A percentile compares a stretch with the other conserved stretches of the same genome.
These are phyloP conservation scores for Eurystomus gularis DNA, from an alignment of 2,113 vertebrate species.

Conservation along the genomic window DNA sequence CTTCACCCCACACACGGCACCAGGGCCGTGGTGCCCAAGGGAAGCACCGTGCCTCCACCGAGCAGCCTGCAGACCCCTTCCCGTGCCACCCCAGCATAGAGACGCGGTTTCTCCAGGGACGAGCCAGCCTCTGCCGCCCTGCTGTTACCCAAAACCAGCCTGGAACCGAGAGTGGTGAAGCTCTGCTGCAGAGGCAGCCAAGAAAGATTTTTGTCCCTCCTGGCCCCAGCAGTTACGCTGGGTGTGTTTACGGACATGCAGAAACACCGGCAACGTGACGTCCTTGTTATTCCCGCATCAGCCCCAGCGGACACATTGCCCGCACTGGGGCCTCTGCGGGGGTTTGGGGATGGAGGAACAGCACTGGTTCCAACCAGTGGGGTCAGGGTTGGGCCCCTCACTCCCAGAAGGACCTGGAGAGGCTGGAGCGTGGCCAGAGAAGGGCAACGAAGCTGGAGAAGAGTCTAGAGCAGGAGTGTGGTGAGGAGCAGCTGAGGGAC, in stretches of 20 bases:
- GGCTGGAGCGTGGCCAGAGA: not conserved
- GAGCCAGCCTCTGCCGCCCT: not conserved
- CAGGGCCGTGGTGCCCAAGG: not conserved
- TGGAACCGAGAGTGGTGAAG: fast-evolving
- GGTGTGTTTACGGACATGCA: not conserved
- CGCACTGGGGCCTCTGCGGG: not conserved
- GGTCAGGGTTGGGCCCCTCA: not conserved
- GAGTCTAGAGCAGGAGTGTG: too few relatives aligned
- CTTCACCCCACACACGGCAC: not conserved
- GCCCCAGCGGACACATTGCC: not conserved
- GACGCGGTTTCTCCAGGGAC: fast-evolving
- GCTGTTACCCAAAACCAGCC: not conserved
- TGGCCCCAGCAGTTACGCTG: not conserved
- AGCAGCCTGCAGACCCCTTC: not conserved
- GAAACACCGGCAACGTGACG: fast-evolving
- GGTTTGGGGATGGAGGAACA: not conserved
- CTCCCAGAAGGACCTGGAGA: not conserved
- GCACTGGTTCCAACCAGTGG: not conserved
- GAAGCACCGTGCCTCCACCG: not conserved
- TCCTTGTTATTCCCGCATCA: not conserved
- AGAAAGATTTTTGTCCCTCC: not conserved
- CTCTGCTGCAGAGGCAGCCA: not conserved
- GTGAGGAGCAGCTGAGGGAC: too few relatives aligned
- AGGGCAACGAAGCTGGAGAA: not conserved
- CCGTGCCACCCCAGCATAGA: not conserved